Base-by-base conservation (phyloP, 2,113 vertebrate species). In the Brachypteracias leptosomus region DNA sequence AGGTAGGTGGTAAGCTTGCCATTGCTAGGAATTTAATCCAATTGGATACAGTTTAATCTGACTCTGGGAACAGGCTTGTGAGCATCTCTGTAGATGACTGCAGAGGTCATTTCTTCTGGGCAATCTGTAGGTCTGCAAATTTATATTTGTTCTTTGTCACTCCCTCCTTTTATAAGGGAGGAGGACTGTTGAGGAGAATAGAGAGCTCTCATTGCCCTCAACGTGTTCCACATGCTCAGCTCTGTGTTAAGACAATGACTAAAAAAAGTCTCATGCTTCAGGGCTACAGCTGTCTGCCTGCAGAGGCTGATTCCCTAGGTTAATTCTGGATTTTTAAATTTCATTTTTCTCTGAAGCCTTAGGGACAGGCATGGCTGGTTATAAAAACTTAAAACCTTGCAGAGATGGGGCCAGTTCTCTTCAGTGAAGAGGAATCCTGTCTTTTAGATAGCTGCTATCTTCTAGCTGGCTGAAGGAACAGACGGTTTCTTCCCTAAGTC, bases 11-110 rank as follows among this genome's bases (percentile, higher is more conserved):
- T 92, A 92, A 78, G 1, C 88, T 95, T 96, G 68, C 65, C 68
- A 75, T 92, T 96, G 89, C 86, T 96, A 78, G 84, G 89, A 78
- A 65, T 95, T 96, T 96, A 95, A 95, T 95, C 89, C 89, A 86
- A 76, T 93, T 94, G 84, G 89, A 85, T 85, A 91, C 55, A 58
- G 84, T 94, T 94, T 85, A 94, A 63, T 95, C 84, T 92, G 66
- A 82, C 77, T 65, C 70, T 94, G 74, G 36, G 81, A 91, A 68
- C 24, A 94, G 86, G 29, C 42, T 86, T 84, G 40, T 85, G 77
- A 63, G 35, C 40, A 58, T 89, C 77, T 95, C 57, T 70, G 38
- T 78, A 81, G 57, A 92, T 67, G 77, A 62, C 25, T 26, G 52
- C 0, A 0, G 54, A 89, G 73, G 58, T 79, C 3, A 42, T 85